Evolutionary conservation across 2,113 vertebrate genomes (phyloP).

Genomic region (Laticauda laticaudata): DNA sequence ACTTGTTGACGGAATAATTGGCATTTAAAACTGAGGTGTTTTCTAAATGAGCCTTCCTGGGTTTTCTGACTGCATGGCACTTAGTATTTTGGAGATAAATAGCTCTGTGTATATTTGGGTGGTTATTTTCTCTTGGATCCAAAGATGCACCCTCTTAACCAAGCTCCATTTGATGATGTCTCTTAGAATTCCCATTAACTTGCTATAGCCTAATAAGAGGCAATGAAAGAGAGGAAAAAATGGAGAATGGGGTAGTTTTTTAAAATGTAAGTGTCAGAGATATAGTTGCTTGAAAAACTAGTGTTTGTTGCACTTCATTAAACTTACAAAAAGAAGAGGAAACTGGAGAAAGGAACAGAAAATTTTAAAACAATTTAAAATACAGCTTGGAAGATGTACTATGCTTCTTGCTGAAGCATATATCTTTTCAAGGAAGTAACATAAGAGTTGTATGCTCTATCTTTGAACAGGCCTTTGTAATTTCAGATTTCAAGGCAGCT

Average conservation of each 20-base stretch:
- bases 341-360: not conserved
- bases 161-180: not conserved
- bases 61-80: slow-evolving; percentile 32
- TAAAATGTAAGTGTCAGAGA: not conserved
- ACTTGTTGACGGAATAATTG: not conserved
- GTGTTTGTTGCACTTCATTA: not conserved
- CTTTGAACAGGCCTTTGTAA: not conserved
- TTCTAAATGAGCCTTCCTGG: not conserved
- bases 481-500: not conserved
- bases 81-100: not conserved
- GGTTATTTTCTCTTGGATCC: not conserved
- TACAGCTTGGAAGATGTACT: not conserved
- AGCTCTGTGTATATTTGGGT: not conserved
- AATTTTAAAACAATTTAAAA: not conserved
- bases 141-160: not conserved
- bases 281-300: not conserved
- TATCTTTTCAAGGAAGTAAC: not conserved
- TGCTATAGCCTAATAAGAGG: not conserved
- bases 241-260: not conserved
- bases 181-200: not conserved
- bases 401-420: not conserved
- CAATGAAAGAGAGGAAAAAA: not conserved
- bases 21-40: not conserved
- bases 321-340: not conserved
- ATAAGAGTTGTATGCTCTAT: not conserved